phyloP scores from a whole-genome alignment of 2,113 vertebrate species.

The Erythrolamprus reginae region DNA sequence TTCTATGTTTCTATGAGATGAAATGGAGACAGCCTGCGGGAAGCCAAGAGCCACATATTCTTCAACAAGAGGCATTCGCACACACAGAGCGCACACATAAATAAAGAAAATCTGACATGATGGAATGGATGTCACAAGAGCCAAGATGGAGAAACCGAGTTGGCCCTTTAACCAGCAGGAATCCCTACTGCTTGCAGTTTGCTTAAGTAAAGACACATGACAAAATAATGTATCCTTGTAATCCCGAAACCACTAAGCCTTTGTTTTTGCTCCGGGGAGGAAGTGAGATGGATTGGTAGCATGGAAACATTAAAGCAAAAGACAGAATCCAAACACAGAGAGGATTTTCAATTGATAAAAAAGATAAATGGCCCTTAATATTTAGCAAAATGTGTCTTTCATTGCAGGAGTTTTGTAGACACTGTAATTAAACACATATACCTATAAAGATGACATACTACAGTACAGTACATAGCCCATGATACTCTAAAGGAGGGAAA shows the following conservation, averaged over 20 bases:
- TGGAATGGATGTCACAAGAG: constrained; percentile 12
- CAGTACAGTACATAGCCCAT: background rate
- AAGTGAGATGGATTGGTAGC: background rate
- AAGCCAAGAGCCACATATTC: constrained; percentile 4
- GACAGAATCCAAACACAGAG: background rate
- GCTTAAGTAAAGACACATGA: constrained; percentile 16
- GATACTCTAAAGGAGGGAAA: background rate
- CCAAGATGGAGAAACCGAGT: background rate
- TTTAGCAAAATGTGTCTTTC: background rate
- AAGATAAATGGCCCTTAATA: background rate
- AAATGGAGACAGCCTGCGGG: background rate
- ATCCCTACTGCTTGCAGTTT: background rate
- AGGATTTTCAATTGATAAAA: background rate
- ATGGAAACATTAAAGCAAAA: background rate
- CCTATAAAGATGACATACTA: background rate
- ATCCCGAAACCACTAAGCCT: background rate
- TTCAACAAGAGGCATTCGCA: background rate
- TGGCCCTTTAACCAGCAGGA: background rate
- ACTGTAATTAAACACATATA: background rate
- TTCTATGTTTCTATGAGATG: too few species aligned
- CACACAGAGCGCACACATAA: background rate
- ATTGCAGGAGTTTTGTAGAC: background rate
- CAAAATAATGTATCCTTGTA: background rate
- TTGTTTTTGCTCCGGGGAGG: background rate
- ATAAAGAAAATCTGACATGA: constrained; percentile 2